A percentile compares a stretch with the other conserved stretches of the same genome.
Evolutionary conservation across 2,797 vertebrate genomes (phyloP).

Genomic region (Ara ararauna): DNA sequence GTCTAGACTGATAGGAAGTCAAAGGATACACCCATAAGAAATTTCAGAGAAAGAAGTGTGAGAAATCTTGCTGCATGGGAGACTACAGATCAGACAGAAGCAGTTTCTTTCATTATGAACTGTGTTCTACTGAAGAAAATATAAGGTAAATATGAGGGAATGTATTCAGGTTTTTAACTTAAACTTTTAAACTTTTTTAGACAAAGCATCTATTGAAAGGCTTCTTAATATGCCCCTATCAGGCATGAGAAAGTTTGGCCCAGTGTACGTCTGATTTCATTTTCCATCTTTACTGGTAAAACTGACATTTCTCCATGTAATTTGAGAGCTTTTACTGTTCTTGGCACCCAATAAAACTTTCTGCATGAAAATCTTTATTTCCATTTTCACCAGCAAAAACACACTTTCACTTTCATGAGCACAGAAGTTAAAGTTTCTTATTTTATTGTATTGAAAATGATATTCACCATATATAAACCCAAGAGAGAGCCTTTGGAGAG

Average conservation of each 20-base stretch:
- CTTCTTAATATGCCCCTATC: constrained; percentile 31
- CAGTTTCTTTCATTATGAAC: neutral
- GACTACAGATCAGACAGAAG: neutral
- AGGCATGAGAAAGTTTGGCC: constrained; percentile 19
- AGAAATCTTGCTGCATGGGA: neutral
- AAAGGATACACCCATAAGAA: neutral
- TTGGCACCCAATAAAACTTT: constrained; percentile 53
- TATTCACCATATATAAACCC: neutral
- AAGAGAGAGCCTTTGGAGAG: neutral
- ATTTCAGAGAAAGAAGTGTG: neutral
- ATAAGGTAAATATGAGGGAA: neutral
- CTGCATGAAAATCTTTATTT: constrained; percentile 30
- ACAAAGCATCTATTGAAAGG: constrained; percentile 46
- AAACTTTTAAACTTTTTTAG: constrained; percentile 42
- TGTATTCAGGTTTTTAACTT: neutral
- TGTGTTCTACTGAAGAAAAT: neutral
- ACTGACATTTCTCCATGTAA: constrained; percentile 50
- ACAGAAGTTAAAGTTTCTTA: neutral
- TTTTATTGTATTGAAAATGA: constrained; percentile 20
- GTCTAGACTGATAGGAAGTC: neutral
- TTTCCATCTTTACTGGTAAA: constrained; percentile 53
- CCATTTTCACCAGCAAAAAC: constrained; percentile 51
- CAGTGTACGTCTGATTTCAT: neutral
- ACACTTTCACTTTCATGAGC: constrained; percentile 11
- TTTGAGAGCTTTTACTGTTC: constrained; percentile 52